phyloP scores from a whole-genome alignment of 2,113 vertebrate genomes.

The Nyctibius bracteatus region DNA sequence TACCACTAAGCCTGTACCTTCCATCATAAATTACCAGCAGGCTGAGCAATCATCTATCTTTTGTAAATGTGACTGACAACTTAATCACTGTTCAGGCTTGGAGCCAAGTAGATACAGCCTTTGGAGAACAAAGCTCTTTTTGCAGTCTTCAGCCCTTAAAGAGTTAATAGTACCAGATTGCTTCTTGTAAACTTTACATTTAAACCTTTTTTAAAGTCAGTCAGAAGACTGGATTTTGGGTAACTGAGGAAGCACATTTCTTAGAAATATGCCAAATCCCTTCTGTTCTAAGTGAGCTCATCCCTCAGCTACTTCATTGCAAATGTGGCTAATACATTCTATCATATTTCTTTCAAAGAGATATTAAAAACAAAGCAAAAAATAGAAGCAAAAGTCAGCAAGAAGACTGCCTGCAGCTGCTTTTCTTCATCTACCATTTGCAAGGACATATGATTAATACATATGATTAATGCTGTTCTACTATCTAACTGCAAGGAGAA shows the following conservation, averaged over 20 bases:
- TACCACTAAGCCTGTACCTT: not conserved
- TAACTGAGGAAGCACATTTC: rapidly evolving
- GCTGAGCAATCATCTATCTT: not conserved
- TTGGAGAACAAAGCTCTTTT: not conserved
- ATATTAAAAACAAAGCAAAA: conserved; percentile 2
- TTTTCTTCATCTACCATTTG: not conserved
- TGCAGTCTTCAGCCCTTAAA: not conserved
- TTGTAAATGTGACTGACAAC: not conserved
- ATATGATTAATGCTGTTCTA: not conserved
- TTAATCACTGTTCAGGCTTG: not conserved
- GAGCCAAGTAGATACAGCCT: not conserved
- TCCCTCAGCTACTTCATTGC: not conserved
- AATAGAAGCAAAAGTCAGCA: not conserved
- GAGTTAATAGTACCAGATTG: not conserved
- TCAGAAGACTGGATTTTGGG: not conserved
- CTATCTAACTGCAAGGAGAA: not conserved
- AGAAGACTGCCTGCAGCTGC: not conserved
- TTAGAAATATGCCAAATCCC: not conserved
- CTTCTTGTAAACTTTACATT: not conserved
- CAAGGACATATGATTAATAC: not conserved
- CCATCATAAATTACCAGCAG: not conserved
- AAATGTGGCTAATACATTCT: not conserved
- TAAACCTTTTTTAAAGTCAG: not conserved
- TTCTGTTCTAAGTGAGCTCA: not conserved
- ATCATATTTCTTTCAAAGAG: not conserved